Percentiles rank a stretch among this genome's conserved stretches.
phyloP scores from a whole-genome alignment of 2,113 vertebrate species.

The Fregetta grallaria region DNA sequence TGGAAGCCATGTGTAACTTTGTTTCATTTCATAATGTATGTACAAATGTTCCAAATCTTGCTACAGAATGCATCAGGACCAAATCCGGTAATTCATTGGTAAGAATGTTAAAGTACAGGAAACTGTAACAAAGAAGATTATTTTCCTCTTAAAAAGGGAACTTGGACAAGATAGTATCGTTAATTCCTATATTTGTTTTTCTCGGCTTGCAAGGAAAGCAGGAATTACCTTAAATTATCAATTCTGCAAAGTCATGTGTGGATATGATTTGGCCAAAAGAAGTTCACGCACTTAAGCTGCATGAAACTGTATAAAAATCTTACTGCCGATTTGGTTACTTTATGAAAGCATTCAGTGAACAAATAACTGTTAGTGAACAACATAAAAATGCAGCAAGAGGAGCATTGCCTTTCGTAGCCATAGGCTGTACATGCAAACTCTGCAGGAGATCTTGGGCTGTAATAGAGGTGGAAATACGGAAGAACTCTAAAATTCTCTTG shows the following conservation, averaged over 20 bases:
- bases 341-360: background rate
- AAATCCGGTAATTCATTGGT: background rate
- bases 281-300: background rate
- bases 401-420: background rate
- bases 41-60: background rate
- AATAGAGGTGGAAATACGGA: background rate
- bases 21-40: background rate
- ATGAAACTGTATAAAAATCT: background rate
- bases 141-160: background rate
- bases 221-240: background rate
- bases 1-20: background rate
- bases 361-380: background rate
- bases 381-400: background rate
- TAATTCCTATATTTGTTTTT: conserved; percentile 5
- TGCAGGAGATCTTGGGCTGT: background rate
- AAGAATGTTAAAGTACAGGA: conserved; percentile 8
- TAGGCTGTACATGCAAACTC: background rate
- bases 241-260: background rate
- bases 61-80: background rate
- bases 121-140: conserved; percentile 2
- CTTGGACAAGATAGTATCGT: background rate
- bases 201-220: background rate
- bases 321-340: background rate
- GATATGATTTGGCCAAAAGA: background rate
- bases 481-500: background rate